Conservation (phyloP, 2,797 vertebrate species). For the Siniperca obscura region DNA sequence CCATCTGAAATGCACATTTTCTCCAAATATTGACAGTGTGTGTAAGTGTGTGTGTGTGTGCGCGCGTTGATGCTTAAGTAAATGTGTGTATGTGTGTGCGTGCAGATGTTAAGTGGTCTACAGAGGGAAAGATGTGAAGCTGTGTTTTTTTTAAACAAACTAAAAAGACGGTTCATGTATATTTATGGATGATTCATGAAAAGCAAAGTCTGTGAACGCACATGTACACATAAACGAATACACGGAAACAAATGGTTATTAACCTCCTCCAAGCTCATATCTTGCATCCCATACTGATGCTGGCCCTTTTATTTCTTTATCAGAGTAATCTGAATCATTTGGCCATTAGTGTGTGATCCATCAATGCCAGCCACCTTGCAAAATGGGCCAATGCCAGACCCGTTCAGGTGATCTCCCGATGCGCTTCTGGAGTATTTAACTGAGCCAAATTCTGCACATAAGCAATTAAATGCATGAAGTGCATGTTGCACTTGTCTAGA, state of each 20-base stretch:
- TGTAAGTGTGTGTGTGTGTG: background rate
- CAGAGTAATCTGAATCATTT: conserved; percentile 2
- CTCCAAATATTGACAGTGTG: conserved; percentile 9
- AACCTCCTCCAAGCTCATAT: conserved; percentile 11
- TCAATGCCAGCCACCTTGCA: conserved; percentile 17
- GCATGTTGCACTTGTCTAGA: conserved; percentile 20
- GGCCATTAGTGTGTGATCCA: conserved; percentile 1
- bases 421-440: conserved; percentile 14
- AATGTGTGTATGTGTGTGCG: background rate
- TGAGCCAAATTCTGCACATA: conserved; percentile 21
- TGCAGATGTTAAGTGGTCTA: conserved; percentile 40
- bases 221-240: too few species aligned
- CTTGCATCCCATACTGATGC: background rate
- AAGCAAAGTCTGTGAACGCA: background rate
- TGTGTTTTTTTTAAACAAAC: conserved; percentile 3
- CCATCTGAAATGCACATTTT: conserved; percentile 31
- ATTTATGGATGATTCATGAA: conserved; percentile 40
- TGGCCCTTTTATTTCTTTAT: conserved; percentile 1
- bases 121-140: conserved; percentile 20
- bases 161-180: conserved; percentile 7
- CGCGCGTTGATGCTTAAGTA: background rate
- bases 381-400: conserved; percentile 6
- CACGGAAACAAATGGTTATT: background rate
- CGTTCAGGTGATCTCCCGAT: background rate
- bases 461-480: background rate